Base-by-base conservation (phyloP, 2,797 vertebrate species). In the Acanthornis magna region DNA sequence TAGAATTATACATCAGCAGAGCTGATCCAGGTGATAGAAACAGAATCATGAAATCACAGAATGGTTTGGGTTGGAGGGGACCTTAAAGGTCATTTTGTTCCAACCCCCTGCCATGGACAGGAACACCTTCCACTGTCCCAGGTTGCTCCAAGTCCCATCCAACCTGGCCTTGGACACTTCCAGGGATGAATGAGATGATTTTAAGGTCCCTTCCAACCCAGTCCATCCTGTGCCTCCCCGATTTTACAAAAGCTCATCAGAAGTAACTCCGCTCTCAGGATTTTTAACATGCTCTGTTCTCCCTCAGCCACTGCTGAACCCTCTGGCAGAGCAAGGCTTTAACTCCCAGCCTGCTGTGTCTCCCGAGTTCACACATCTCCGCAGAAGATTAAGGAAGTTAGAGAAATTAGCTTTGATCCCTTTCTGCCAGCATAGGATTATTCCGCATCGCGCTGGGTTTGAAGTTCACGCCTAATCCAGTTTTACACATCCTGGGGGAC, bases 381-480 rank as follows among this genome's bases (percentile, higher is more conserved):
- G 1, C 78, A 68, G 92, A 89, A 93, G 90, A 84, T 82, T 55
- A 91, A 79, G 38, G 63, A 73, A 91, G 84, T 85, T 26, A 58
- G 84, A 91, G 86, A 89, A 85, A 92, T 93, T 13, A 92, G 61
- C 91, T 89, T 77, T 81, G 89, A 93, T 93, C 87, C 93, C 87
- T 88, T 96, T 91, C 89, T 89, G 84, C 78, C 87, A 86, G 65
- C 73, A 8, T 40, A 55, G 91, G 92, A 93, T 95, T 95, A 94
- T 96, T 94, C 92, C 18, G 5, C 87, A 48, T 66, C 92, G 2
- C 27, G 0, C 87, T 47, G 81, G 66, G 53, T 93, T 91, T 83
- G 93, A 78, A 94, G 89, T 92, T 95, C 83, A n/a, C 20, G 2
- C 58, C 85, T 96, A 89, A 96, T 92, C 91, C 75, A n/a, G 89